Conservation (phyloP, 2,888 invertebrate genomes). For the Sphaerophoria taeniata region DNA sequence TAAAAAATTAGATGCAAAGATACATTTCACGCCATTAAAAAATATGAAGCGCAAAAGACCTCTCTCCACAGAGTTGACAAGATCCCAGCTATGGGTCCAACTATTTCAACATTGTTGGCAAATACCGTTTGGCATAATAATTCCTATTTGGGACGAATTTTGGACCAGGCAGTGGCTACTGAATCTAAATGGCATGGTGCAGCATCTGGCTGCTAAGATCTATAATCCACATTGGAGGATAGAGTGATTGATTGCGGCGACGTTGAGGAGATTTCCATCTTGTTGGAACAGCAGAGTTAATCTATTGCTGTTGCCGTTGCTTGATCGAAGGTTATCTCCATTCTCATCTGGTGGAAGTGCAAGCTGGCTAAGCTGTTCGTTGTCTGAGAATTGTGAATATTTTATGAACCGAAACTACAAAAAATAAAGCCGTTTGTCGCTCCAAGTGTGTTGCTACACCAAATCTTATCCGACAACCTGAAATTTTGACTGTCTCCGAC, state of each 20-base stretch:
- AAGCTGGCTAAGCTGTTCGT: slow-evolving; percentile 7
- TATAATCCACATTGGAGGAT: slow-evolving; percentile 65
- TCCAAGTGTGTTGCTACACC: no score
- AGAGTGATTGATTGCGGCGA: slow-evolving; percentile 72
- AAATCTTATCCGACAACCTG: no score
- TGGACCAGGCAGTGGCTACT: neutral
- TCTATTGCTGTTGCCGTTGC: slow-evolving; percentile 43
- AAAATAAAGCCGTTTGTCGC: no score
- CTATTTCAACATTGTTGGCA: neutral
- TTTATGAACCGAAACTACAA: slow-evolving; percentile 49
- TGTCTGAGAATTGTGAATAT: slow-evolving; percentile 46
- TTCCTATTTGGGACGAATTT: neutral
- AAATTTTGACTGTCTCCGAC: no score
- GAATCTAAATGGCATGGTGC: slow-evolving; percentile 52
- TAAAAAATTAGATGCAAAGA: slow-evolving; percentile 35
- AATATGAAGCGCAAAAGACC: slow-evolving; percentile 50
- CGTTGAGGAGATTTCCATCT: slow-evolving; percentile 67
- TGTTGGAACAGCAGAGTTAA: slow-evolving; percentile 34
- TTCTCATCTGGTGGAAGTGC: neutral
- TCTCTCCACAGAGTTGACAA: slow-evolving; percentile 46
- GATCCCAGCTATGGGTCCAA: slow-evolving; percentile 13
- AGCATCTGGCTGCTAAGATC: slow-evolving; percentile 43
- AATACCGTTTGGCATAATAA: slow-evolving; percentile 69
- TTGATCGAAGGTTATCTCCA: slow-evolving; percentile 66
- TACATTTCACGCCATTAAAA: slow-evolving; percentile 72